A percentile compares a stretch with the other conserved stretches of the same genome.
phyloP scores from a whole-genome alignment of 2,797 vertebrate genomes.

The Eulemur albifrons region DNA sequence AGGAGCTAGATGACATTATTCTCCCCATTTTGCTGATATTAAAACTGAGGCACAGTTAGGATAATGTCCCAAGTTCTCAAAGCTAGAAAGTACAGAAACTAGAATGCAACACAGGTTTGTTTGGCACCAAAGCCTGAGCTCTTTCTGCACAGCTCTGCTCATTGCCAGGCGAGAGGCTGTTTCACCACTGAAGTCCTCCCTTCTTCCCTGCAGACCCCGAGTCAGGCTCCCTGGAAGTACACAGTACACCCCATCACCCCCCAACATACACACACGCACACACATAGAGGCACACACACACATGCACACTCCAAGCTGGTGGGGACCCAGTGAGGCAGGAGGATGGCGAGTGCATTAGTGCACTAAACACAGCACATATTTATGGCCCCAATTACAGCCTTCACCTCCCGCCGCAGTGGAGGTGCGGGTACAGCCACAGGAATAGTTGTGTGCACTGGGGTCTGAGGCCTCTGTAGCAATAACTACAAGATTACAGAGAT shows the following conservation, averaged over 20 bases:
- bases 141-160: background rate
- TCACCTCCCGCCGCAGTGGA: constrained; percentile 74
- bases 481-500: constrained; percentile 83
- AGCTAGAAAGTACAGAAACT: background rate
- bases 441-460: constrained; percentile 71
- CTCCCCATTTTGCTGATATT: background rate
- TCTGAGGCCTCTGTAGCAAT: constrained; percentile 83
- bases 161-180: background rate
- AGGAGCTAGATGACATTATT: too few relatives aligned
- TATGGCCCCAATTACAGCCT: constrained; percentile 77
- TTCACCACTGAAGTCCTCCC: background rate
- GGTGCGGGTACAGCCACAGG: constrained; percentile 68
- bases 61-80: background rate
- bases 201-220: background rate
- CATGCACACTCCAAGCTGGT: background rate
- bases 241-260: background rate
- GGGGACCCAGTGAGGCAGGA: background rate
- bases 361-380: constrained; percentile 72
- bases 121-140: background rate
- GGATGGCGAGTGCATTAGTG: background rate
- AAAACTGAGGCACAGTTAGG: background rate
- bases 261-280: background rate
- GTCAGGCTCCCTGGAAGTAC: background rate
- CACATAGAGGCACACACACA: background rate
- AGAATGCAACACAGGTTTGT: background rate